Conservation (phyloP, 1,140 invertebrate genomes). For the Microplitis demolitor region DNA sequence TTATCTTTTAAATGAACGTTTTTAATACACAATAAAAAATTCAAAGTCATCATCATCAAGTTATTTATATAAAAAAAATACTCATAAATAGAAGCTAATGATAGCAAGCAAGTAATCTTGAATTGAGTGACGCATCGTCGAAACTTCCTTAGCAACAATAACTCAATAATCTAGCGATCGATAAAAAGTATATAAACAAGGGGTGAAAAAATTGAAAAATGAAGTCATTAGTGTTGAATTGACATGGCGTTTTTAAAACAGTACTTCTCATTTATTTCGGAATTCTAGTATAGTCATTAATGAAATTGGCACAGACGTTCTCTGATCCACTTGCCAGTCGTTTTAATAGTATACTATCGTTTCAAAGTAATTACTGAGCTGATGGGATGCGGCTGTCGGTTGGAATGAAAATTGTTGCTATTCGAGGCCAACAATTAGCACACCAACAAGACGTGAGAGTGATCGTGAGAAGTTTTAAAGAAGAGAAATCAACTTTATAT, state of each 20-base stretch:
- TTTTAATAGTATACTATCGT: slow-evolving; percentile 44
- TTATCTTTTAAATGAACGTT: too few relatives aligned
- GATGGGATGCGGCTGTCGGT: slow-evolving; percentile 19
- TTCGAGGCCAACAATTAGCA: slow-evolving; percentile 25
- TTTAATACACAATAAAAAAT: too few relatives aligned
- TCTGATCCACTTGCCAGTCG: slow-evolving; percentile 31
- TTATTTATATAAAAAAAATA: too few relatives aligned
- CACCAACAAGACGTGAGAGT: slow-evolving; percentile 6
- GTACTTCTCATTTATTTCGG: neutral
- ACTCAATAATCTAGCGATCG: too few relatives aligned
- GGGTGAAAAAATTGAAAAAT: neutral
- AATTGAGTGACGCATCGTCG: too few relatives aligned
- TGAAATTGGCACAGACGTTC: slow-evolving; percentile 6
- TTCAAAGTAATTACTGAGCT: slow-evolving; percentile 42
- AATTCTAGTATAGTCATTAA: slow-evolving; percentile 1
- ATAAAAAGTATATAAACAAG: too few relatives aligned
- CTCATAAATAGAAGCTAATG: too few relatives aligned
- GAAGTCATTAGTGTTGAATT: neutral
- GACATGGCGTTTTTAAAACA: neutral
- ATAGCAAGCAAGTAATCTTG: too few relatives aligned
- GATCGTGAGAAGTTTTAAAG: slow-evolving; percentile 2
- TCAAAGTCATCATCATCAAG: too few relatives aligned
- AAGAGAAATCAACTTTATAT: neutral
- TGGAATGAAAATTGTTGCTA: slow-evolving; percentile 25
- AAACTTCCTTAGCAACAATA: too few relatives aligned